A percentile compares a stretch with the other conserved stretches of the same genome.
These are phyloP conservation scores for Punctoribates punctum DNA, from an alignment of 2,888 invertebrate species.

Conservation along the genomic window DNA sequence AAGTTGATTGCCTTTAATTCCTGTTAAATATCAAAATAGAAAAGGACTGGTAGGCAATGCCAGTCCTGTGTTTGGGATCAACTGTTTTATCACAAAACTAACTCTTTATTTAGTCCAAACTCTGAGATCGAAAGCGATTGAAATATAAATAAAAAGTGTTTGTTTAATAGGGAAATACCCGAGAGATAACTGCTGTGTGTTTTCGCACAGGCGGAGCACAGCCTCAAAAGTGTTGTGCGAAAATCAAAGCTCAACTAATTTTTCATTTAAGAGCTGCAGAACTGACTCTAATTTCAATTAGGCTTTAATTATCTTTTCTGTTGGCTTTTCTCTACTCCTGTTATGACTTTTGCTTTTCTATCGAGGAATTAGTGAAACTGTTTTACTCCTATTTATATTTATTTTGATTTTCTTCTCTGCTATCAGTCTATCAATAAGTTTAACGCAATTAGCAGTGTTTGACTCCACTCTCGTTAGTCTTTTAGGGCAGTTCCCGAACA, in stretches of 20 bases:
- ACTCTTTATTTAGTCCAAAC: too few species aligned
- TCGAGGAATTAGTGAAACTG: background rate
- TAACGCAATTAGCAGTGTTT: constrained; percentile 4
- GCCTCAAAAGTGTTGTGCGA: background rate
- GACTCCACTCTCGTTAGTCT: background rate
- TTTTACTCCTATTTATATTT: background rate
- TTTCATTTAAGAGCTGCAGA: background rate
- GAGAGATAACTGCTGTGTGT: too few species aligned
- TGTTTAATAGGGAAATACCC: too few species aligned
- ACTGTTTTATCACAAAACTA: too few species aligned
- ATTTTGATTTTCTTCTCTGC: constrained; percentile 2
- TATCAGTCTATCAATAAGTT: background rate
- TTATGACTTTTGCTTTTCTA: background rate
- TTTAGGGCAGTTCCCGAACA: background rate
- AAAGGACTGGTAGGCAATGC: too few species aligned
- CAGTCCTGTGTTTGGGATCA: too few species aligned
- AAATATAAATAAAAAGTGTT: too few species aligned
- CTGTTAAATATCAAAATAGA: background rate
- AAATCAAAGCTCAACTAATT: constrained; percentile 17
- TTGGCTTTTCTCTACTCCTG: background rate
- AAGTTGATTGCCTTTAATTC: constrained; percentile 1
- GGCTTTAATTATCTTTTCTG: constrained; percentile 18
- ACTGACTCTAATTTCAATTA: constrained; percentile 26
- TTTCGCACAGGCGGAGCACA: too few species aligned
- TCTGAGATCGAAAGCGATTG: too few species aligned